Conservation (phyloP, 1,140 invertebrate species). For the Heliothis virescens region DNA sequence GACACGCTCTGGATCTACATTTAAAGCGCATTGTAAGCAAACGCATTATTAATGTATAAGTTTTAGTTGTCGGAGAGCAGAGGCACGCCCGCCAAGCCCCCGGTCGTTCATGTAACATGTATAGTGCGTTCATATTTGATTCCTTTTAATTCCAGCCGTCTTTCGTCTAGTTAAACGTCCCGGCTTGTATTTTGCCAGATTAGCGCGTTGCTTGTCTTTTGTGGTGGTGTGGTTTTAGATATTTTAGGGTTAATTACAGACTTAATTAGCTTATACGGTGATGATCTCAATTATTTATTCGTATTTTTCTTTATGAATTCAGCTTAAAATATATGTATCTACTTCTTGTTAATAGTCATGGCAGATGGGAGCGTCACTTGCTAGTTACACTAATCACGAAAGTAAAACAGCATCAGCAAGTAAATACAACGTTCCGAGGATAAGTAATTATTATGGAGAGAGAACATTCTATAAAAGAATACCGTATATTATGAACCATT, state of each 20-base stretch:
- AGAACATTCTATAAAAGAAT: too few species aligned
- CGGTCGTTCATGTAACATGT: slow-evolving; percentile 82
- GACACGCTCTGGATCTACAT: slow-evolving; percentile 81
- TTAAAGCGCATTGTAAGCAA: slow-evolving; percentile 86
- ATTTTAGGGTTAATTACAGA: background rate
- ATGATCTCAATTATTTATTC: too few species aligned
- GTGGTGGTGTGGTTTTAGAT: background rate
- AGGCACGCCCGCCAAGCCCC: slow-evolving; percentile 72
- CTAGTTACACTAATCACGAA: too few species aligned
- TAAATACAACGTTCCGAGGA: too few species aligned
- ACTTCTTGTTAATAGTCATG: too few species aligned
- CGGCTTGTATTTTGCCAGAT: slow-evolving; percentile 22
- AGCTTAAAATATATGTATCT: too few species aligned
- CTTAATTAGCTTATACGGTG: too few species aligned
- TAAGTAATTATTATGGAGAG: too few species aligned
- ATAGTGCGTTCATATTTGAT: slow-evolving; percentile 84
- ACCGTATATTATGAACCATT: too few species aligned
- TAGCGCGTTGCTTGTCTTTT: background rate
- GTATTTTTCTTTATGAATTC: too few species aligned
- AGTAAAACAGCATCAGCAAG: too few species aligned
- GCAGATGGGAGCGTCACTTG: too few species aligned
- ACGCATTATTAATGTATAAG: slow-evolving; percentile 85
- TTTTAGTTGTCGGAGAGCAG: slow-evolving; percentile 83
- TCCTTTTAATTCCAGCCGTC: slow-evolving; percentile 84
- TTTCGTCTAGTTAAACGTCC: slow-evolving; percentile 68